phyloP scores from a whole-genome alignment of 2,113 vertebrate species.

The Bambusicola thoracicus region DNA sequence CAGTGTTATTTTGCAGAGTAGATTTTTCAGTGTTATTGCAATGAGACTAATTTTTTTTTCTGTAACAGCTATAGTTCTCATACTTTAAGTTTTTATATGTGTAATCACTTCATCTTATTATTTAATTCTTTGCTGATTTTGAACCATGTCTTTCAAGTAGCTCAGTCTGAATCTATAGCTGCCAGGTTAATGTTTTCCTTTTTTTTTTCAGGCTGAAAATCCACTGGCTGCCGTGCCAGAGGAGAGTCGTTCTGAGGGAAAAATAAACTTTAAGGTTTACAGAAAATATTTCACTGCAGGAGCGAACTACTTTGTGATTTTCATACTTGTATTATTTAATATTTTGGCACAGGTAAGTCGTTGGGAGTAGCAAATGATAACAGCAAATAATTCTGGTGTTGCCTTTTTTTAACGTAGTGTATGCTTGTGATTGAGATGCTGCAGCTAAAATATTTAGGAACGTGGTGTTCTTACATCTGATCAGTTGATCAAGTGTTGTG shows the following conservation, averaged over 20 bases:
- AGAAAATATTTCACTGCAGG: constrained; percentile 89
- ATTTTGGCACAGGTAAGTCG: constrained; percentile 85
- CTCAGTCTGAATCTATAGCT: background rate
- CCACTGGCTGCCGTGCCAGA: constrained; percentile 76
- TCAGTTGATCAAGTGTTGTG: background rate
- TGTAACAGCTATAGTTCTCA: fast-evolving
- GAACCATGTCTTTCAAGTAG: background rate
- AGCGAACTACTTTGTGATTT: constrained; percentile 76
- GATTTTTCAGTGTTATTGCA: background rate
- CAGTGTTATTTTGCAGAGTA: background rate
- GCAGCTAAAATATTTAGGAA: background rate
- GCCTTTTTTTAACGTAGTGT: background rate
- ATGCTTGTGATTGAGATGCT: background rate
- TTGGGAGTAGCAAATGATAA: background rate
- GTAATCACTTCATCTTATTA: background rate
- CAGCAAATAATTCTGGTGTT: background rate
- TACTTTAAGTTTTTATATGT: background rate
- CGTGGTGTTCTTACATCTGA: background rate
- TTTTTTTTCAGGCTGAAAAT: constrained; percentile 77
- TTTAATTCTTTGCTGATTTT: constrained; percentile 24
- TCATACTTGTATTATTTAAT: constrained; percentile 81
- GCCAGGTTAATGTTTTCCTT: background rate
- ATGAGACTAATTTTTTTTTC: background rate
- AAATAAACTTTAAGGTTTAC: constrained; percentile 82
- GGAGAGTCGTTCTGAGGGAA: constrained; percentile 88